These are phyloP conservation scores for Trichonephila clavipes DNA, from an alignment of 1,140 invertebrate genomes.

Conservation along the genomic window DNA sequence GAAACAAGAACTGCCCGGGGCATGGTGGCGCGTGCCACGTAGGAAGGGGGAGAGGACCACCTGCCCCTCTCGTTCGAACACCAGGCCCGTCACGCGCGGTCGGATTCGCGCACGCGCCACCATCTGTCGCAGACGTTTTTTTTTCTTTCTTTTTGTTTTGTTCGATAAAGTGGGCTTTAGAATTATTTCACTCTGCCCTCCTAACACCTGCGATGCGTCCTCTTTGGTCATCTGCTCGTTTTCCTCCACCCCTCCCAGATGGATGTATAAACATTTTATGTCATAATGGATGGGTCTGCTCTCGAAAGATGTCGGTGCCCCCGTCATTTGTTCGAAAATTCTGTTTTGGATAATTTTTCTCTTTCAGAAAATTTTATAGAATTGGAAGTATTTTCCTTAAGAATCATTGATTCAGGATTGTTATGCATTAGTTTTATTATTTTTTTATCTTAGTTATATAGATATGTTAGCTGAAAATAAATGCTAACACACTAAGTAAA, in stretches of 20 bases:
- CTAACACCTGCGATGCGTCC: slow-evolving; percentile 2
- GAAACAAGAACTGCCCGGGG: slow-evolving; percentile 5
- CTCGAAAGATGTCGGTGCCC: not conserved
- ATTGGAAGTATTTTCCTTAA: too few relatives aligned
- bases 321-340: not conserved
- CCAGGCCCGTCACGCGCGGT: slow-evolving; percentile 49
- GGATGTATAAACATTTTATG: not conserved
- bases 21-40: slow-evolving; percentile 26
- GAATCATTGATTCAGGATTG: too few relatives aligned
- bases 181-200: not conserved
- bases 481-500: too few relatives aligned
- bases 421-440: too few relatives aligned
- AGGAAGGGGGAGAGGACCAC: not conserved
- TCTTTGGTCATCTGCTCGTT: not conserved
- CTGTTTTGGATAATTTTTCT: too few relatives aligned
- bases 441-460: too few relatives aligned
- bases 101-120: slow-evolving; percentile 48
- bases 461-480: too few relatives aligned
- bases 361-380: too few relatives aligned
- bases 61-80: slow-evolving; percentile 53
- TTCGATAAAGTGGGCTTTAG: not conserved
- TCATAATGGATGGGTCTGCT: not conserved
- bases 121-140: slow-evolving; percentile 31
- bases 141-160: not conserved
- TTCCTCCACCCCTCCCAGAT: not conserved